Conservation (phyloP, 2,113 vertebrate species). For the Megaleporinus macrocephalus region DNA sequence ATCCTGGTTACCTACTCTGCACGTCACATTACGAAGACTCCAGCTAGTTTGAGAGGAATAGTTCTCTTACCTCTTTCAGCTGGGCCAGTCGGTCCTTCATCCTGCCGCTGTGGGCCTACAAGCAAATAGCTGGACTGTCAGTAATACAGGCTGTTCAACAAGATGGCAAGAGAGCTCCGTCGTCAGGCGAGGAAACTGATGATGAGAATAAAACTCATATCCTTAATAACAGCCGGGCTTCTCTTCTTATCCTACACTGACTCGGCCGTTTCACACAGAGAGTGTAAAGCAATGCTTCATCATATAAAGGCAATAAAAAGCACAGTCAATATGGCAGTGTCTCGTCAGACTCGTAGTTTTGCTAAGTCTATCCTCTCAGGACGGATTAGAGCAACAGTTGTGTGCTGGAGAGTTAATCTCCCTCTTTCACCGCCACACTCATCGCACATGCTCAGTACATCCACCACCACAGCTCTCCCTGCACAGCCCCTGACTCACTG, state of each 20-base stretch:
- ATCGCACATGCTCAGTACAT: not conserved
- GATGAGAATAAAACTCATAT: constrained; percentile 7
- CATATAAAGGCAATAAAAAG: not conserved
- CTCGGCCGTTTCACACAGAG: not conserved
- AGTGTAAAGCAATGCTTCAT: constrained; percentile 16
- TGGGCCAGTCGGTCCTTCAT: constrained; percentile 97
- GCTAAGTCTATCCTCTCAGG: constrained; percentile 79
- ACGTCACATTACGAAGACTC: not conserved
- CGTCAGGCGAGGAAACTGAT: not conserved
- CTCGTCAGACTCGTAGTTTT: constrained; percentile 61
- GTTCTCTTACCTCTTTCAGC: constrained; percentile 86
- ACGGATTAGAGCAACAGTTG: constrained; percentile 74
- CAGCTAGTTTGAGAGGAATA: not conserved
- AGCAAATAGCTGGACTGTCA: not conserved
- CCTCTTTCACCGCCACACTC: constrained; percentile 29
- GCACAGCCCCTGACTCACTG: not conserved
- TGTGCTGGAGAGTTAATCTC: constrained; percentile 57
- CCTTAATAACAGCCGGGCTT: not conserved
- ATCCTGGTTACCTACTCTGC: not conserved
- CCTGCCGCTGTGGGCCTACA: constrained; percentile 49
- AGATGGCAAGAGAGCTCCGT: not conserved
- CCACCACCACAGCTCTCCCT: not conserved
- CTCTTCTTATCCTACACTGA: not conserved
- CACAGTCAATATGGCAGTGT: constrained; percentile 57
- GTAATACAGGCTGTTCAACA: not conserved